Evolutionary conservation across 1,140 invertebrate species (phyloP).

Genomic region (Amphibalanus amphitrite): DNA sequence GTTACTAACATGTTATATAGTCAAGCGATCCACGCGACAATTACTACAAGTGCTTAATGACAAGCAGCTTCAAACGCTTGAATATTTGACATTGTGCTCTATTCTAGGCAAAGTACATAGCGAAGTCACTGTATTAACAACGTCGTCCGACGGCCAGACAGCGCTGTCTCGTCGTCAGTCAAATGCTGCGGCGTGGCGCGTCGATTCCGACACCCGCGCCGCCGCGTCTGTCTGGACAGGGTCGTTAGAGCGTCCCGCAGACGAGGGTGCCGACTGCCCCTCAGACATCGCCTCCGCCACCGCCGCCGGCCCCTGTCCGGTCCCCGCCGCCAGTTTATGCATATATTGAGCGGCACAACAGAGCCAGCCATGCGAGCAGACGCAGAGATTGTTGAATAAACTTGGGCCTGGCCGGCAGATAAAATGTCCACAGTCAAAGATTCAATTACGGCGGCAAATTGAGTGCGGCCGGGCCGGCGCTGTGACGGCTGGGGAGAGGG

Average conservation of each 20-base stretch:
- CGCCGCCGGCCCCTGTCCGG: too few species aligned
- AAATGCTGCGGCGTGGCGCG: neutral
- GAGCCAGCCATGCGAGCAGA: neutral
- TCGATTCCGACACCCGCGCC: neutral
- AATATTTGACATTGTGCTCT: too few species aligned
- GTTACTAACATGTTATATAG: too few species aligned
- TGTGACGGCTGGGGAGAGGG: neutral
- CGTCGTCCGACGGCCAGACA: too few species aligned
- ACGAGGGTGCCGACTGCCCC: too few species aligned
- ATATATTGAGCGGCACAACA: conserved; percentile 1
- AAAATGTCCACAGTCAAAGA: neutral
- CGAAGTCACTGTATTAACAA: too few species aligned
- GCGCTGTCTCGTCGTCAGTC: too few species aligned
- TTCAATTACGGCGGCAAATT: neutral
- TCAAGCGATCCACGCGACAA: too few species aligned
- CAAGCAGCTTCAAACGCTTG: too few species aligned
- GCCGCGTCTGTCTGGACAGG: neutral
- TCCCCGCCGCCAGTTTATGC: neutral
- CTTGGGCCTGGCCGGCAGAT: neutral
- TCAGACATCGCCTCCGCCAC: too few species aligned
- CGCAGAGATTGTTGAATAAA: neutral
- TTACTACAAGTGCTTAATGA: too few species aligned
- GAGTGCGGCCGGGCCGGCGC: neutral
- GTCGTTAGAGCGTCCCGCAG: neutral
- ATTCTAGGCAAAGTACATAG: too few species aligned